Conservation (phyloP, 2,113 vertebrate genomes). For the Donacobius atricapilla region DNA sequence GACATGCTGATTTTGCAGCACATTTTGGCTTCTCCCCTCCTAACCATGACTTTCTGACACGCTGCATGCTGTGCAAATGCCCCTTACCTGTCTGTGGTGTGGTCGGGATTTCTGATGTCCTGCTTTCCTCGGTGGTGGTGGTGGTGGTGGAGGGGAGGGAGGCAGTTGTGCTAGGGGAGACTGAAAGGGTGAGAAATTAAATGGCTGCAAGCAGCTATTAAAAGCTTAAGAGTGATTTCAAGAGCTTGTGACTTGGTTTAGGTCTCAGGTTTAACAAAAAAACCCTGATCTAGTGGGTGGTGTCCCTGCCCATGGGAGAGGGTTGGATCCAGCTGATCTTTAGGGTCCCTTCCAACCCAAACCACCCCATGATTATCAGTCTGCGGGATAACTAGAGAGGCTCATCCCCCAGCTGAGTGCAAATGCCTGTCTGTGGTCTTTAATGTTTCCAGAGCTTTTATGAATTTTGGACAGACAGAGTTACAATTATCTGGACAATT, state of each 20-base stretch:
- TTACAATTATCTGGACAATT: not conserved
- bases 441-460: not conserved
- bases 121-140: not conserved
- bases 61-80: not conserved
- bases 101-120: accelerated
- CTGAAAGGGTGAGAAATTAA: not conserved
- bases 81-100: not conserved
- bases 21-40: not conserved
- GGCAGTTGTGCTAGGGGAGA: not conserved
- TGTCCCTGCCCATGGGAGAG: not conserved
- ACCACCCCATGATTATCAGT: not conserved
- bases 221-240: not conserved
- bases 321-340: not conserved
- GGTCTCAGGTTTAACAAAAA: not conserved
- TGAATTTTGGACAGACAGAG: not conserved
- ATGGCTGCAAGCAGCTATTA: not conserved
- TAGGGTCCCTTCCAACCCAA: not conserved
- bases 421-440: not conserved
- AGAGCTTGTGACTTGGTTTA: not conserved
- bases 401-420: not conserved
- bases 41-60: accelerated
- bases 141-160: not conserved
- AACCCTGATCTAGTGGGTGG: not conserved
- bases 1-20: not conserved
- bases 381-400: not conserved